Conservation (phyloP, 2,113 vertebrate species). For the Sander lucioperca region DNA sequence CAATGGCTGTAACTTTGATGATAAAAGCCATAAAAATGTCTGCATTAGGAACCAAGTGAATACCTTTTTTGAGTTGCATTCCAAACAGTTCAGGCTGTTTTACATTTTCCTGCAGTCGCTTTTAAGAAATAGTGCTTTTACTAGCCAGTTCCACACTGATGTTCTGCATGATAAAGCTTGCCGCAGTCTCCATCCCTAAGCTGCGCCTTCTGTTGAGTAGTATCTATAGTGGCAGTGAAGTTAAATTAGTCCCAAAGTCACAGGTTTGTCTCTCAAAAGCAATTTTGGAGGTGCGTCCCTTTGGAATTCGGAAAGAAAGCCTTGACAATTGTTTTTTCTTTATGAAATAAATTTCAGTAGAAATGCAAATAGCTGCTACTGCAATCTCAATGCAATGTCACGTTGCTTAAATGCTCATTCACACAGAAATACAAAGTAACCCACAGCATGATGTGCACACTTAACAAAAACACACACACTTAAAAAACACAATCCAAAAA, state of each 20-base stretch:
- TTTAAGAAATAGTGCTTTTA: conserved; percentile 8
- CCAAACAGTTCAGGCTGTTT: conserved; percentile 1
- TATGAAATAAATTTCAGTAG: conserved; percentile 56
- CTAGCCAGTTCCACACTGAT: neutral
- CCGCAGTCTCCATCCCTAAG: conserved; percentile 20
- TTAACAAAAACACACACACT: neutral
- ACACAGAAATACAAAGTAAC: conserved; percentile 24
- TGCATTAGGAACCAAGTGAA: neutral
- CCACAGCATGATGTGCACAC: neutral
- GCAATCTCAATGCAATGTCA: conserved; percentile 41
- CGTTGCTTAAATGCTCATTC: conserved; percentile 36
- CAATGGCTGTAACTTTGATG: conserved; percentile 8
- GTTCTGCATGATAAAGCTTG: conserved; percentile 39
- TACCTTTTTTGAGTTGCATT: conserved; percentile 11
- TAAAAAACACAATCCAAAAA: conserved; percentile 18
- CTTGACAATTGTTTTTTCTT: conserved; percentile 50
- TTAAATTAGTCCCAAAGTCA: conserved; percentile 61
- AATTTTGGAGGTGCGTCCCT: conserved; percentile 51
- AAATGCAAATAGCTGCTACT: conserved; percentile 42
- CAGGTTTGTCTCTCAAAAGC: conserved; percentile 55
- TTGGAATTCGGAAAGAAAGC: conserved; percentile 54
- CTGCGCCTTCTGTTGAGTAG: conserved; percentile 41
- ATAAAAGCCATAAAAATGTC: conserved; percentile 15
- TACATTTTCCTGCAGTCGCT: conserved; percentile 7
- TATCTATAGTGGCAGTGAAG: conserved; percentile 41